These are phyloP conservation scores for Diploscapter pachys DNA, from an alignment of 1,140 invertebrate species.

Conservation along the genomic window DNA sequence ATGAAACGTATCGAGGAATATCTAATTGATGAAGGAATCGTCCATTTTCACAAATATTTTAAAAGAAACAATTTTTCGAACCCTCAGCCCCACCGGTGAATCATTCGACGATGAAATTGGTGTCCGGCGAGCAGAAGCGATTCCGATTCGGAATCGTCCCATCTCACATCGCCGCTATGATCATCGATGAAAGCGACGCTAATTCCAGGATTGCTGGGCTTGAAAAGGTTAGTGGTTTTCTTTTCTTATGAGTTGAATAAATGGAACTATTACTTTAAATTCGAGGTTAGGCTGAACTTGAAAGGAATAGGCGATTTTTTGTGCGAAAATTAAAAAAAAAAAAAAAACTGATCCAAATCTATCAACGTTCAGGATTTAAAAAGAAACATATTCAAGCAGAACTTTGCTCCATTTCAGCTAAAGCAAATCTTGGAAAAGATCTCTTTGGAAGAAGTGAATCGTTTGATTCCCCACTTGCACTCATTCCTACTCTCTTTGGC, in stretches of 20 bases:
- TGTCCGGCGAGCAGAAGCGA: constrained; percentile 28
- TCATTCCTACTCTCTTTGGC: constrained; percentile 28
- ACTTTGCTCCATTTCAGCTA: constrained; percentile 8
- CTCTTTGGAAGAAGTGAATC: constrained; percentile 17
- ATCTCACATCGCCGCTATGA: constrained; percentile 20
- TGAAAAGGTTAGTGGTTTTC: constrained; percentile 22
- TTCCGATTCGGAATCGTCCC: constrained; percentile 35
- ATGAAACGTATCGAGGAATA: constrained; percentile 1
- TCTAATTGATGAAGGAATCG: background rate
- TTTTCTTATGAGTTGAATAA: background rate
- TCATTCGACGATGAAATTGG: background rate
- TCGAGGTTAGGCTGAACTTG: background rate
- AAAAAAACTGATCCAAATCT: background rate
- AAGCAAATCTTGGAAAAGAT: constrained; percentile 33
- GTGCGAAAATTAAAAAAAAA: too few species aligned
- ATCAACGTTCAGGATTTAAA: background rate
- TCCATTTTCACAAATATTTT: background rate
- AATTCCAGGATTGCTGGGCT: constrained; percentile 26
- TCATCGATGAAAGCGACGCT: constrained; percentile 28
- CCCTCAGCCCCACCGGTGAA: background rate
- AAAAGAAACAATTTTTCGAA: background rate
- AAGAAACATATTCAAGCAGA: background rate
- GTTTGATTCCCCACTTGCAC: constrained; percentile 35
- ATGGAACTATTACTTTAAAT: background rate
- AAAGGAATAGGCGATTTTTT: too few species aligned